Percentiles rank a stretch among this genome's conserved stretches.
Evolutionary conservation across 2,797 vertebrate species (phyloP).

Genomic region (Xiphophorus birchmanni): DNA sequence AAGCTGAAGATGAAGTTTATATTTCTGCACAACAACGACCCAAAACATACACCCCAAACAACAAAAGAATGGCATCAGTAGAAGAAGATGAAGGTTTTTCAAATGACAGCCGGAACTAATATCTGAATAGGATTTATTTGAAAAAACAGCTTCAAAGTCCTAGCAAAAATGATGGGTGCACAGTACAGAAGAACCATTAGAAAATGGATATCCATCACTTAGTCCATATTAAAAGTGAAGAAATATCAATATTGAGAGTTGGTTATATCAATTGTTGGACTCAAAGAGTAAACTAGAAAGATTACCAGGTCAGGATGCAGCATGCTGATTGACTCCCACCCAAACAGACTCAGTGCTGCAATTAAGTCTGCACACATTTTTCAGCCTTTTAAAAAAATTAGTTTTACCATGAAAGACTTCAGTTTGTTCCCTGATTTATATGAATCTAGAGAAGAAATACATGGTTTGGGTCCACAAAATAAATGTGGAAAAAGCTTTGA

Average conservation of each 20-base stretch:
- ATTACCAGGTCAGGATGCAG: neutral
- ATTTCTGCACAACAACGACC: neutral
- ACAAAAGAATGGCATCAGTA: neutral
- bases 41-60: neutral
- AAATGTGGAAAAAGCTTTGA: neutral
- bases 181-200: neutral
- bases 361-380: neutral
- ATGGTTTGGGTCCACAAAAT: neutral
- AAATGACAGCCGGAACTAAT: neutral
- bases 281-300: neutral
- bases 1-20: neutral
- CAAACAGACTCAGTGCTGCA: neutral
- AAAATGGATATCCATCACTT: neutral
- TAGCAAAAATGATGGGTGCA: neutral
- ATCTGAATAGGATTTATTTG: neutral
- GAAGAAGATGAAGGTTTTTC: neutral
- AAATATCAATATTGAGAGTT: neutral
- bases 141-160: neutral
- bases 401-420: neutral
- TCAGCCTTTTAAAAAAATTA: neutral
- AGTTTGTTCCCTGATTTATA: neutral
- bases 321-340: neutral
- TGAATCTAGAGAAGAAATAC: neutral
- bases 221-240: neutral
- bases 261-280: neutral